Base-by-base conservation (phyloP, 2,113 vertebrate species). In the Carlito syrichta region DNA sequence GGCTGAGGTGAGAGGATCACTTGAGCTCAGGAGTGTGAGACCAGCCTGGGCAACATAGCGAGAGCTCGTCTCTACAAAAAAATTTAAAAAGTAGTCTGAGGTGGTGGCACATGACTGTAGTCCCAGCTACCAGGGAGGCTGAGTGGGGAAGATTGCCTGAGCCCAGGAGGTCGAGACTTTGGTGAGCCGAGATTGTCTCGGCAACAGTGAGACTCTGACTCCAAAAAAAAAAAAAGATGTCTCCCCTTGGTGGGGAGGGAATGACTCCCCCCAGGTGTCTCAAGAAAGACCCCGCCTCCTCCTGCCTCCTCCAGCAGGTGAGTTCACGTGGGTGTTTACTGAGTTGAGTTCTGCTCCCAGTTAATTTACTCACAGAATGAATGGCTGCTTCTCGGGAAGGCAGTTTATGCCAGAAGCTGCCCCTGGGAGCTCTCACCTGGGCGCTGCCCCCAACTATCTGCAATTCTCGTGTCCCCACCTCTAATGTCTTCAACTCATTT, bases 371-470 rank as follows among this genome's bases (percentile, higher is more conserved):
- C 30, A 0, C 38, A 88, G 35, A 23, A 38, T 27, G 22, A 45
- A 35, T 0, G 1, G 63, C 60, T 16, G 25, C 43, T 38, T 45
- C 73, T 1, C 27, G 0, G 30, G 27, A 0, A 8, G 1, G 40
- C 38, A 19, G 20, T 50, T 38, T 6, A 13, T 32, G 85, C 48
- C 43, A 43, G 43, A 32, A 16, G 9, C 32, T 14, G 60, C 22
- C 20, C 35, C 96, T 20, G 50, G 25, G 3, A 2, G 11, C 58
- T 71, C 27, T 7, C 2, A 0, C 5, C 7, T 2, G 38, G 30
- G 7, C 12, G 0, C 32, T 22, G 73, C 50, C 66, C 74, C 0
- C 5, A 5, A 45, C 52, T 68, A 14, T 13, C 12, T 35, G 71
- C 20, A 22, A 0, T 5, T 7, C 62, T 45, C 40, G 2, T 0